Evolutionary conservation across 2,113 vertebrate genomes (phyloP).

Genomic region (Myotis yumanensis): DNA sequence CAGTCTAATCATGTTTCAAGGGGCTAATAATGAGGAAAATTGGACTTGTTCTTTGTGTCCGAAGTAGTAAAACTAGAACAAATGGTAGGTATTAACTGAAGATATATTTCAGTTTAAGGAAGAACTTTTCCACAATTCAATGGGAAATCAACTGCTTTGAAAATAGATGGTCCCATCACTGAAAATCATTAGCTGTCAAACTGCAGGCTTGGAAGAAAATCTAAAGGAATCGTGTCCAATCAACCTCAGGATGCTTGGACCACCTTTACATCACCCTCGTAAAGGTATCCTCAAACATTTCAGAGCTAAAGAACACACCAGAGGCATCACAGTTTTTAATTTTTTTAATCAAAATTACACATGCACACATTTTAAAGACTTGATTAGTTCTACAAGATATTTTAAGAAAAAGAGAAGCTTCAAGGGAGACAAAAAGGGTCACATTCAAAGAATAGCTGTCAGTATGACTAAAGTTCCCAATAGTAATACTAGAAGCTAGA

Average conservation of each 20-base stretch:
- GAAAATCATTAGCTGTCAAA: slow-evolving; percentile 23
- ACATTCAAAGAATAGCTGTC: no score
- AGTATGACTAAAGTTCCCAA: no score
- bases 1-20: background rate
- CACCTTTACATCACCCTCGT: background rate
- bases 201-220: background rate
- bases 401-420: no score
- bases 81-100: background rate
- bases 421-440: no score
- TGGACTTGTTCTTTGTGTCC: background rate
- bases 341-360: background rate
- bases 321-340: background rate
- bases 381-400: background rate
- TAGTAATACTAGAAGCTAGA: no score
- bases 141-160: background rate
- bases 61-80: slow-evolving; percentile 22
- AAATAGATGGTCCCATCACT: background rate
- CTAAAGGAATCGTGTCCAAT: background rate
- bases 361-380: background rate
- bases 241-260: background rate
- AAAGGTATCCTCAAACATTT: background rate
- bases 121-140: slow-evolving; percentile 8
- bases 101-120: background rate
- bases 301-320: background rate
- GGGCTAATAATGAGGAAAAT: background rate